phyloP scores from a whole-genome alignment of 1,140 invertebrate species.

The Hydropsyche tenuis region DNA sequence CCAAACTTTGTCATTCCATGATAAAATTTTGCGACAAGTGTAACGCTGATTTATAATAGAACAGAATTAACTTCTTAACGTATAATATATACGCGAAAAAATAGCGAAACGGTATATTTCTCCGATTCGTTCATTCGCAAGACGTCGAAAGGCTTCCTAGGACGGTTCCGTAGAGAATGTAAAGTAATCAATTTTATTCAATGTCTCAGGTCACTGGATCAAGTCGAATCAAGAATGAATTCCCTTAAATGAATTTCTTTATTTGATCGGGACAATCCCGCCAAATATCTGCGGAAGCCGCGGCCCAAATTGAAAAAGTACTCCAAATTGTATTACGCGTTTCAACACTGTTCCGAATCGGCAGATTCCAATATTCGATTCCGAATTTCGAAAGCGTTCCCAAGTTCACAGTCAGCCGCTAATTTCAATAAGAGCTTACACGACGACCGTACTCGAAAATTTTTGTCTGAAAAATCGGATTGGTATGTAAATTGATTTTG shows the following conservation, averaged over 20 bases:
- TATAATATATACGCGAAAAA: too few species aligned
- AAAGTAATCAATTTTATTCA: slow-evolving; percentile 29
- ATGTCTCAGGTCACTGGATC: slow-evolving; percentile 33
- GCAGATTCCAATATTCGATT: slow-evolving; percentile 20
- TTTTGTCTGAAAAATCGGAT: too few species aligned
- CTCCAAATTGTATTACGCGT: slow-evolving; percentile 19
- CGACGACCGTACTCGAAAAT: too few species aligned
- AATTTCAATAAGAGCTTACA: too few species aligned
- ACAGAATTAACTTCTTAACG: too few species aligned
- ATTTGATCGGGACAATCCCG: slow-evolving; percentile 35
- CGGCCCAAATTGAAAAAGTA: slow-evolving; percentile 33
- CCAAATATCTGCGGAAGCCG: not conserved
- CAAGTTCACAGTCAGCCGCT: not conserved
- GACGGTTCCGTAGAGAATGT: too few species aligned
- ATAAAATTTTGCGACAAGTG: too few species aligned
- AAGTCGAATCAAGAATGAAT: slow-evolving; percentile 30
- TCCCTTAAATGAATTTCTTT: slow-evolving; percentile 33
- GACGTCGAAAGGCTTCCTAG: not conserved
- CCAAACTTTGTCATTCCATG: slow-evolving; percentile 7
- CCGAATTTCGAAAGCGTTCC: not conserved
- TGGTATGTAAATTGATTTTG: too few species aligned
- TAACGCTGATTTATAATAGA: too few species aligned
- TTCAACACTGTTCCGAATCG: slow-evolving; percentile 21
- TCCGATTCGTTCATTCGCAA: too few species aligned
- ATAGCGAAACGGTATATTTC: too few species aligned